phyloP scores from a whole-genome alignment of 30 jellyfish, hydroid and myxozoan genomes.

The Cassiopea xamachana region DNA sequence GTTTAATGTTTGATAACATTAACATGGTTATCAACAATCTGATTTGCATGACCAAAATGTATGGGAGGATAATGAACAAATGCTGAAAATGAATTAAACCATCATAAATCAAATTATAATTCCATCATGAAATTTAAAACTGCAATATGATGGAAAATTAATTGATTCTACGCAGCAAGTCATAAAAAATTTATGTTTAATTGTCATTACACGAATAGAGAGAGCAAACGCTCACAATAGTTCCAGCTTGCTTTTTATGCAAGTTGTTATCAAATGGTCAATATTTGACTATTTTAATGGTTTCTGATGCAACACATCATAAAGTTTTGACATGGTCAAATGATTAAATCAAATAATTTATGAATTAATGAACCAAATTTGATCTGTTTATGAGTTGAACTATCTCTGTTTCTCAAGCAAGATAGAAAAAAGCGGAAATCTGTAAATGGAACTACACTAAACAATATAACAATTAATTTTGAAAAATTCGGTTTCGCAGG shows the following conservation, averaged over 20 bases:
- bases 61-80: no score
- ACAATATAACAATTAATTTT: no score
- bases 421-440: no score
- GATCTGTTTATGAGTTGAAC: not conserved
- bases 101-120: conserved; percentile 22
- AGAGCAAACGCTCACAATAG: conserved; percentile 5
- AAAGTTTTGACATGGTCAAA: not conserved
- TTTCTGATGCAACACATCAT: not conserved
- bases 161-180: conserved; percentile 15
- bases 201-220: not conserved
- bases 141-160: conserved; percentile 28
- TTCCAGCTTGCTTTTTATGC: not conserved
- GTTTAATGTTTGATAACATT: no score
- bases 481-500: no score
- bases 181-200: conserved; percentile 13
- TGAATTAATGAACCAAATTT: not conserved
- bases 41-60: no score
- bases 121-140: conserved; percentile 4
- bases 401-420: no score
- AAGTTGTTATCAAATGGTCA: conserved; percentile 18
- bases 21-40: no score
- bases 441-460: no score
- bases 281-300: conserved; percentile 7
- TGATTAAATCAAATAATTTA: not conserved
- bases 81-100: not conserved